phyloP scores from a whole-genome alignment of 2,113 vertebrate genomes.

The Nesoenas mayeri region DNA sequence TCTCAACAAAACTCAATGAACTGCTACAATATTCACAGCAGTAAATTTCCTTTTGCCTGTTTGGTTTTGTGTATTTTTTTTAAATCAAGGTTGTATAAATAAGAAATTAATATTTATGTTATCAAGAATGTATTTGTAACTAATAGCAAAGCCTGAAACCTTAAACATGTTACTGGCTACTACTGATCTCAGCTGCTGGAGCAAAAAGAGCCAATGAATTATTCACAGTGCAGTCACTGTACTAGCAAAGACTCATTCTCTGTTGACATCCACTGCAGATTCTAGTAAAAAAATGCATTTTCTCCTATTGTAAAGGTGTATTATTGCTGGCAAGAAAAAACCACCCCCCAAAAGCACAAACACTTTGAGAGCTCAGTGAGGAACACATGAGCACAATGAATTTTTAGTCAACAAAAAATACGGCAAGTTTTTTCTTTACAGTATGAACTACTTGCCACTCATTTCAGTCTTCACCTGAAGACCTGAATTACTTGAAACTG shows the following conservation, averaged over 20 bases:
- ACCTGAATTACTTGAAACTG: neutral
- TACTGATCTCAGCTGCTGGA: neutral
- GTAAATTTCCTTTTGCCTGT: neutral
- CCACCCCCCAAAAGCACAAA: neutral
- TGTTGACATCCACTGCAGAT: neutral
- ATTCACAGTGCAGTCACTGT: neutral
- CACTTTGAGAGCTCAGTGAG: neutral
- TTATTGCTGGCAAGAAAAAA: neutral
- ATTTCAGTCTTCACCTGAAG: neutral
- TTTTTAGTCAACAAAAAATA: neutral
- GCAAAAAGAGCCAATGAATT: constrained; percentile 40
- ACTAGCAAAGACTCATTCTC: neutral
- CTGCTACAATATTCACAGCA: neutral
- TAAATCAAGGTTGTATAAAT: constrained; percentile 1
- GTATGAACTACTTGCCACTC: neutral
- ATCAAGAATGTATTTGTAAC: constrained; percentile 37
- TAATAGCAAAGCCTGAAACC: constrained; percentile 50
- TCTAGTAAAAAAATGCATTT: neutral
- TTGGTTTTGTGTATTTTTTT: neutral
- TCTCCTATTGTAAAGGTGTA: neutral
- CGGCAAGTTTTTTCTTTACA: neutral
- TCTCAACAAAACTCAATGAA: neutral
- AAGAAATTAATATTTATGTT: constrained; percentile 5
- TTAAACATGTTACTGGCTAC: constrained; percentile 20
- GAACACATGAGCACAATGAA: neutral